These are phyloP conservation scores for Aphodius granarius DNA, from an alignment of 2,888 invertebrate genomes.

Conservation along the genomic window DNA sequence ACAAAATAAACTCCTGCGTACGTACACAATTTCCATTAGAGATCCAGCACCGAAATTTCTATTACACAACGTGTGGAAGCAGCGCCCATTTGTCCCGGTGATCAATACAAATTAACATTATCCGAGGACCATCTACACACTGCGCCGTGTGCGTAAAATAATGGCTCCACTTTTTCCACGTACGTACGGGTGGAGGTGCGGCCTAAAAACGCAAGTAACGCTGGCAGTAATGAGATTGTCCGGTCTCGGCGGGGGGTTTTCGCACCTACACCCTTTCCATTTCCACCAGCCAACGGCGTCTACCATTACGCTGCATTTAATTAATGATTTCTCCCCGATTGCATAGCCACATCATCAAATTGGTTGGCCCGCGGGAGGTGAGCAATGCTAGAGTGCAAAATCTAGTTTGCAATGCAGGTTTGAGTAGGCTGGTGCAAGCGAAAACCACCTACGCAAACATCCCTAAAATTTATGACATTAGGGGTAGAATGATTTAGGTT, in stretches of 20 bases:
- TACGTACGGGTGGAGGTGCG: slow-evolving; percentile 35
- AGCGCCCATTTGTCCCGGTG: background rate
- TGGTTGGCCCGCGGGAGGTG: background rate
- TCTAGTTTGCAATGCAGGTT: background rate
- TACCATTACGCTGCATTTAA: slow-evolving; percentile 21
- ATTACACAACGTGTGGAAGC: background rate
- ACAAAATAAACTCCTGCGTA: background rate
- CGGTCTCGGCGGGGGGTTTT: slow-evolving; percentile 48
- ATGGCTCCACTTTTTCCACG: background rate
- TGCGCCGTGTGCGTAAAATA: slow-evolving; percentile 10
- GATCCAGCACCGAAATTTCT: background rate
- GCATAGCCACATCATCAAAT: background rate
- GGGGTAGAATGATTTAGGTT: background rate
- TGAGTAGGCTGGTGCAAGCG: too few species aligned
- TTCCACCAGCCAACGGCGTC: slow-evolving; percentile 4
- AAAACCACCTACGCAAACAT: background rate
- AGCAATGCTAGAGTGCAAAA: background rate
- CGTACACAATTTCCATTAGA: background rate
- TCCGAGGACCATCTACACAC: slow-evolving; percentile 3
- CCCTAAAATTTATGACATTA: background rate
- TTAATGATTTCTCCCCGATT: slow-evolving; percentile 9
- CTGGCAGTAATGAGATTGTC: slow-evolving; percentile 53
- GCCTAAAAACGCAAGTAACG: slow-evolving; percentile 51
- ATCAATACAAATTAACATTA: slow-evolving; percentile 6
- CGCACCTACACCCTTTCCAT: slow-evolving; percentile 49